Percentiles rank a stretch among this genome's conserved stretches.
phyloP scores from a whole-genome alignment of 2,797 vertebrate species.

The Prionace glauca region DNA sequence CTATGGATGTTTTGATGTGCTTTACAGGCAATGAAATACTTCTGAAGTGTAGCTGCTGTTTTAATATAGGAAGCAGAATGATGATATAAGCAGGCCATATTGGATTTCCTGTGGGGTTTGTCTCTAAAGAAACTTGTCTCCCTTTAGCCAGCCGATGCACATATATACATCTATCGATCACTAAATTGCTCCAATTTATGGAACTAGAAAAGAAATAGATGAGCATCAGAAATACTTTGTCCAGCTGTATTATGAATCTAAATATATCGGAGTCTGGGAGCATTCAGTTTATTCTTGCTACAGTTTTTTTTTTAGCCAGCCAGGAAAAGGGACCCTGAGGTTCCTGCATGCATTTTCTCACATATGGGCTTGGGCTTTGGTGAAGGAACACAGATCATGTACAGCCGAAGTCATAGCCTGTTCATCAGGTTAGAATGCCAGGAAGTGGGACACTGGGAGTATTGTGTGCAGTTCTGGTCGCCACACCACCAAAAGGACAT shows the following conservation, averaged over 20 bases:
- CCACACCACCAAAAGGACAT: no score
- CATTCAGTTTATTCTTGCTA: neutral
- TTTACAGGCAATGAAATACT: neutral
- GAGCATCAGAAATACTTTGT: neutral
- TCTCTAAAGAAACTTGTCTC: neutral
- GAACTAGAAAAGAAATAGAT: neutral
- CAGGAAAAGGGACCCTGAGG: neutral
- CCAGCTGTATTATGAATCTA: neutral
- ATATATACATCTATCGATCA: neutral
- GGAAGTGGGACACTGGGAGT: neutral
- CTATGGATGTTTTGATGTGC: neutral
- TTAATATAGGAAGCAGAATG: neutral
- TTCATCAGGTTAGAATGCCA: neutral
- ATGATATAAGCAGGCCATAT: neutral
- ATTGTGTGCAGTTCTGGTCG: no score
- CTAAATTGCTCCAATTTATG: neutral
- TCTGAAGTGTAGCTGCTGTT: neutral
- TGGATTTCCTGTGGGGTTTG: neutral
- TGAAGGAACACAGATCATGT: neutral
- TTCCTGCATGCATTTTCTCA: neutral
- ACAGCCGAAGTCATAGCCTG: neutral
- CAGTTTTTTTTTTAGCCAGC: neutral
- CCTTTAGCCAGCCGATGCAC: no score
- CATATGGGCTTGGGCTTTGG: neutral
- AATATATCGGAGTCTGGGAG: neutral